Evolutionary conservation across 2,797 vertebrate species (phyloP), one percentile per base, ranked within the genome.

Genomic region (Apodemus agrarius): DNA sequence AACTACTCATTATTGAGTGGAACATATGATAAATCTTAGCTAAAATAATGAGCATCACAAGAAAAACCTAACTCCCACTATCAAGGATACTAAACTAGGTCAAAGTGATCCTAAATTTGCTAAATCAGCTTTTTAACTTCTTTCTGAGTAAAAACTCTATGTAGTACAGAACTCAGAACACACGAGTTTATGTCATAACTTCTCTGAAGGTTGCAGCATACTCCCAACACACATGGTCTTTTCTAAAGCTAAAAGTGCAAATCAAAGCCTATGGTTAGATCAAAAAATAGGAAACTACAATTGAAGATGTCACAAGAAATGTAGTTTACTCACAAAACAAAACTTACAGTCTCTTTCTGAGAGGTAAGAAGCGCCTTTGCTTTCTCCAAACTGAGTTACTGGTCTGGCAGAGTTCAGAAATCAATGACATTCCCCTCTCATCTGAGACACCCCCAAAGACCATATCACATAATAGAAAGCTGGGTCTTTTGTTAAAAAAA

Each of bases 91-190:
- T 63, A 96, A 95, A 84, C 49, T 57, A 79, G 10, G 19, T 67
- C 49, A 76, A 97, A 93, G 91, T 49, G 81, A 96, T 93, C 65
- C 90, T 87, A 72, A 84, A 97, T 91, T 93, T 88, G 34, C 54
- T 81, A 92, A 26, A 81, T 43, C 31, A 61, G 93, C 69, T 87
- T 84, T 92, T 79, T 21, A 89, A 34, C 72, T 46, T 91, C 72
- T 80, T 97, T 74, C 61, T 61, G 61, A 43, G 61, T 80, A 90
- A 95, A 65, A 93, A 69, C 46, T 78, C 82, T 61, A 91, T 59
- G 46, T 52, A 95, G 85, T 76, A 90, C 1, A 57, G 49, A 89
- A 93, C 65, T 92, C 80, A 83, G 74, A 93, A 97, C 34, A 84
- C 89, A 61, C 8, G 10, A 92, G 8, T 92, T 89, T 89, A 86